Evolutionary conservation across 2,888 invertebrate species (phyloP).

Genomic region (Chydorus sphaericus): DNA sequence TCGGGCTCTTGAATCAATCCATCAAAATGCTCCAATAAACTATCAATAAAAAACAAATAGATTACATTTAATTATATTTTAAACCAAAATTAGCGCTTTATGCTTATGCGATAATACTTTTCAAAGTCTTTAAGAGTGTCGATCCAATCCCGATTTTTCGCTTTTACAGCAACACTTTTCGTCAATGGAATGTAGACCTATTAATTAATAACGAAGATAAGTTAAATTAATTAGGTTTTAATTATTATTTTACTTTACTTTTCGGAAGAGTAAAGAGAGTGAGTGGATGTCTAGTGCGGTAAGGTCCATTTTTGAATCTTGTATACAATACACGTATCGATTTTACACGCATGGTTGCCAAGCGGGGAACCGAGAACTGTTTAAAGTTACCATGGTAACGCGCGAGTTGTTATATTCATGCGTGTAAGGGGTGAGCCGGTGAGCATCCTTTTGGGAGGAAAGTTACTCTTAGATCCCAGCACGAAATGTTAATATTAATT

Average conservation of each 20-base stretch:
- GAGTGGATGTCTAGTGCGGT: neutral
- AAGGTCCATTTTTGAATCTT: neutral
- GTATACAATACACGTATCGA: neutral
- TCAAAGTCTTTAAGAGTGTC: neutral
- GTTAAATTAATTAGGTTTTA: neutral
- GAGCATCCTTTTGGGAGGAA: too few species aligned
- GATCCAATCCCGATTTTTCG: neutral
- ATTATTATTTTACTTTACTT: too few species aligned
- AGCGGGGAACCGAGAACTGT: too few species aligned
- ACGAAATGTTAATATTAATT: too few species aligned
- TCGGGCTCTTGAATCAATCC: neutral
- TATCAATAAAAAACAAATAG: neutral
- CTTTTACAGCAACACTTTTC: neutral
- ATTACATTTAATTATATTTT: neutral
- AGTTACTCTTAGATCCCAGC: too few species aligned
- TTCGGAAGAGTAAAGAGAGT: neutral
- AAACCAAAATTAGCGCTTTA: neutral
- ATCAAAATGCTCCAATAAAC: neutral
- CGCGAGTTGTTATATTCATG: too few species aligned
- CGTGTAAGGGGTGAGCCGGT: too few species aligned
- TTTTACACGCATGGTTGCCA: too few species aligned
- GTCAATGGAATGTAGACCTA: neutral
- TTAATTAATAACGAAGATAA: neutral
- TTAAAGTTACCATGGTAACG: neutral
- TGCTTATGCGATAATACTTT: neutral